These are phyloP conservation scores for Tetranychus truncatus DNA, from an alignment of 2,888 invertebrate species.

Conservation along the genomic window DNA sequence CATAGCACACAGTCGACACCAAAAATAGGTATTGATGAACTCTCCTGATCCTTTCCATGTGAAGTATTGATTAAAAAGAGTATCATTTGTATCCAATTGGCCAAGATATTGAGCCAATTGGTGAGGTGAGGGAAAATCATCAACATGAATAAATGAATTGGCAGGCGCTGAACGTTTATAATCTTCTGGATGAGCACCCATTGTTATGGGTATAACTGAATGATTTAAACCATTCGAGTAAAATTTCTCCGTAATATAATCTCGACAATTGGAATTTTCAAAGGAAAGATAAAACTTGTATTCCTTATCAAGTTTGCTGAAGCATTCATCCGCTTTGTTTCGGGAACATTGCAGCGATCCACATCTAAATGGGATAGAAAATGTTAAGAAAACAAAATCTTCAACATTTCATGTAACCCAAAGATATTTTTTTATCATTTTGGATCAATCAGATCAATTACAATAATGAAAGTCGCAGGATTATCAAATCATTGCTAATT, in stretches of 20 bases:
- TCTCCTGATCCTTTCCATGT: conserved; percentile 84
- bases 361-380: conserved; percentile 40
- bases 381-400: not conserved
- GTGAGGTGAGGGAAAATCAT: conserved; percentile 71
- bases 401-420: too few relatives aligned
- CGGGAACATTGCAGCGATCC: conserved; percentile 67
- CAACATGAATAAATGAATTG: conserved; percentile 82
- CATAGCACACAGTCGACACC: conserved; percentile 73
- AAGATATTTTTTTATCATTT: too few relatives aligned
- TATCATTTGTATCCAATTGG: conserved; percentile 65
- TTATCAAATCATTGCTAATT: too few relatives aligned
- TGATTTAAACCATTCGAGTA: conserved; percentile 63
- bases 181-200: conserved; percentile 83
- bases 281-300: conserved; percentile 94
- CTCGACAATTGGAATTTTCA: conserved; percentile 87
- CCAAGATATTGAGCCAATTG: conserved; percentile 69
- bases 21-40: conserved; percentile 86
- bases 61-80: conserved; percentile 82
- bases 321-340: conserved; percentile 54
- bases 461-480: too few relatives aligned
- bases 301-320: conserved; percentile 69
- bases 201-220: conserved; percentile 76
- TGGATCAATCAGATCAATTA: too few relatives aligned
- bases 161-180: conserved; percentile 72
- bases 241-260: conserved; percentile 91